phyloP scores from a whole-genome alignment of 2,888 invertebrate species.

The Drosophila differens region DNA sequence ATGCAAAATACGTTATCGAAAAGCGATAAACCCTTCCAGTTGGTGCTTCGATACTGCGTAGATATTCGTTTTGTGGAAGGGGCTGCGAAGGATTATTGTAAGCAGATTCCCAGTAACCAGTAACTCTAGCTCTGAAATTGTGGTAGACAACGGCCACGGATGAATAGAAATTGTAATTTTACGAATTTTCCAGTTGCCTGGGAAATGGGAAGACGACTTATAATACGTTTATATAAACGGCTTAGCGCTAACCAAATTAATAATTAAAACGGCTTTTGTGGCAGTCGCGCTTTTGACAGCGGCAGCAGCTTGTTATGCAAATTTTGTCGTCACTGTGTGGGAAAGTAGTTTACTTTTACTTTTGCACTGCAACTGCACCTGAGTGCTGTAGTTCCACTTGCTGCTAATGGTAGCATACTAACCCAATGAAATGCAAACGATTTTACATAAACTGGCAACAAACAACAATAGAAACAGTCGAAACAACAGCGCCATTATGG shows the following conservation, averaged over 20 bases:
- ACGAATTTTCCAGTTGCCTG: conserved; percentile 37
- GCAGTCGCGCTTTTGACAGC: conserved; percentile 4
- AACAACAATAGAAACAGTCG: background rate
- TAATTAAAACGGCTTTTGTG: conserved; percentile 45
- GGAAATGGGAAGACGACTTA: conserved; percentile 25
- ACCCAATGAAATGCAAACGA: conserved; percentile 54
- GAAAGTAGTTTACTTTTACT: conserved; percentile 76
- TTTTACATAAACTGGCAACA: conserved; percentile 12
- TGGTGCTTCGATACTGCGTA: background rate
- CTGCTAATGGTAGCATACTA: conserved; percentile 47
- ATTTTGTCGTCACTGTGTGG: conserved; percentile 33
- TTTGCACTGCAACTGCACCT: conserved; percentile 45
- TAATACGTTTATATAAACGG: conserved; percentile 36
- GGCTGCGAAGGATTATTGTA: background rate
- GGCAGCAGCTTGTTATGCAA: conserved; percentile 64
- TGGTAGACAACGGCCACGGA: background rate
- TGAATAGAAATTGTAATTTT: conserved; percentile 15
- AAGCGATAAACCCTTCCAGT: background rate
- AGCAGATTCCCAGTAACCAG: background rate
- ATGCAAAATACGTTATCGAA: background rate
- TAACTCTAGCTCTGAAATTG: background rate
- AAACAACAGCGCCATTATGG: conserved; percentile 30
- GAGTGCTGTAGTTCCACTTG: conserved; percentile 10
- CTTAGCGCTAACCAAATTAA: conserved; percentile 48
- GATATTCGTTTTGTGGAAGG: background rate